Evolutionary conservation across 35 echinoderm and acorn worm genomes (phyloP), one percentile per base, ranked within the genome.

Genomic region (Heliocidaris erythrogramma): DNA sequence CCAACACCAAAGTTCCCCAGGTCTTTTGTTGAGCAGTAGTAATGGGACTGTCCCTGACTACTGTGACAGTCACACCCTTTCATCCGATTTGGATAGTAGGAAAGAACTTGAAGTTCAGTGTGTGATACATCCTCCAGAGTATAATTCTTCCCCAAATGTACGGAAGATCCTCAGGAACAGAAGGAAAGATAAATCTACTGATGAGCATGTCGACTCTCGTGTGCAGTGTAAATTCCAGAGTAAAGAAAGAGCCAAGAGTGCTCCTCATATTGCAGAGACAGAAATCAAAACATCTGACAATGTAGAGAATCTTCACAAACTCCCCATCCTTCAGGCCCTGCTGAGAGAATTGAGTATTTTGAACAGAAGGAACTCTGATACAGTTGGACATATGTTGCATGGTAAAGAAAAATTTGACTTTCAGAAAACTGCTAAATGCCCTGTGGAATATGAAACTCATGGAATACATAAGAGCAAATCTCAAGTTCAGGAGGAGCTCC

Each of bases 311-410:
- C 87, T 89, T 16, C 87, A 89, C 12, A 89, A 48, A 92, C 47
- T 98, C 88, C 97, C 97, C 48, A 95, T 98, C 47, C 94, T 98
- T 85, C 94, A 88, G 69, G 96, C 97, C 7, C 86, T 97, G 9
- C 86, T 98, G 10, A 52, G 95, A 85, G 97, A 98, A 94, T 69
- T 98, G 56, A 94, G 95, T 85, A 31, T 98, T 91, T 94, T 98
- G 47, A 92, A 96, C 90, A 95, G 95, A 17, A 95, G 49, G 35
- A 24, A 60, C 17, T 14, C 11, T 48, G 47, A 48, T 42, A 48
- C 31, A 42, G 30, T n/a, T 24, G 27, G 27, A 78, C 21, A 78
- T 27, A 21, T n/a, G 27, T 27, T 78, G 65, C 27, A 27, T 78
- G 21, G 7, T 21, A 78, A 18, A n/a, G 65, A 78, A 21, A n/a